Evolutionary conservation across 2,888 invertebrate species (phyloP), one percentile per base, ranked within the genome.

Genomic region (Ceramica pisi): DNA sequence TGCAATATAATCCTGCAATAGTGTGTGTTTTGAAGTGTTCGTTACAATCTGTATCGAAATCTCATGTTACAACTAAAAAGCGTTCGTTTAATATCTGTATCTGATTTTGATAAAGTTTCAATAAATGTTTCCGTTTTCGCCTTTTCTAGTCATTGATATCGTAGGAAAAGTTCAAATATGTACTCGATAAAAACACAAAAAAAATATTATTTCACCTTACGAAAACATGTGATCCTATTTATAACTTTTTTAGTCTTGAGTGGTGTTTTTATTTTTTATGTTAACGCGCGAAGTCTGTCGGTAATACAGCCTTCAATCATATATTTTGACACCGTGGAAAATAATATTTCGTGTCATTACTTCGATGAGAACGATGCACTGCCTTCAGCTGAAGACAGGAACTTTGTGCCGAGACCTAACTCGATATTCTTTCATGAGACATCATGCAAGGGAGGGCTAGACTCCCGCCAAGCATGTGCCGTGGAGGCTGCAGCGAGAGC

Each of bases 371-470:
- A 84, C 5, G 87, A 88, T 48, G 81, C 69, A 12, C 65, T 92
- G 9, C 84, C 87, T 3, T 88, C 88, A 16, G 79, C 82, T 4
- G 86, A 90, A 26, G 75, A 72, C 19, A 74, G 77, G 0, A 82
- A 83, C 19, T 85, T 84, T 67, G 56, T 61, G 9, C 92, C 21
- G 75, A 79, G 8, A 86, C 90, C 61, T 92, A 94, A 23, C 88
- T 96, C 97, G 16, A 97, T 97, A 79, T 97, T 97, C 88, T 97
- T 97, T 85, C 96, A 97, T 81, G 97, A 97, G 86, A 97, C 97
- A 0, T 97, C 97, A 0, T 97, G 97, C 84, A 94, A 91, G 1
- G 94, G 95, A 7, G 87, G 91, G 0, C 88, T 97, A 46, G 95
- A 94, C 26, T 87, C 96, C 0, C 93, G 97, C 23, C 97, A 97